phyloP scores from a whole-genome alignment of 1,140 invertebrate species.

The Notospermus geniculatus region DNA sequence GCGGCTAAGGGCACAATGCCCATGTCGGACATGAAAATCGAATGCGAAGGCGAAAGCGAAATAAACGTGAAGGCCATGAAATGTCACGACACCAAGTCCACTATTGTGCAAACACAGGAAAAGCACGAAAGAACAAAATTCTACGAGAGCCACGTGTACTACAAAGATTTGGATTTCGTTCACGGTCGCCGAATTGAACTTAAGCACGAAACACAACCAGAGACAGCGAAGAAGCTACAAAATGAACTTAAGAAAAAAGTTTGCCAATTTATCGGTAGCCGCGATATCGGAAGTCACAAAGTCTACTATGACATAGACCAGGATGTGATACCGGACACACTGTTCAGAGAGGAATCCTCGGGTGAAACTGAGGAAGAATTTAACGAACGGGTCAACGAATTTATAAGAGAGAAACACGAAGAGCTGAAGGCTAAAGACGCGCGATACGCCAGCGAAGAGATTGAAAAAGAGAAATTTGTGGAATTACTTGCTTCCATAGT shows the following conservation, averaged over 20 bases:
- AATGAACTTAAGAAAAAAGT: conserved; percentile 4
- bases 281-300: conserved; percentile 8
- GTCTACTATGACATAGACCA: conserved; percentile 5
- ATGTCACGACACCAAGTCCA: conserved; percentile 5
- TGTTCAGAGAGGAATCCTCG: background rate
- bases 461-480: conserved; percentile 6
- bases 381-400: conserved; percentile 8
- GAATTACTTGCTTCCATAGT: conserved; percentile 5
- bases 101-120: conserved; percentile 3
- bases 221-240: conserved; percentile 1
- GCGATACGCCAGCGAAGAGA: background rate
- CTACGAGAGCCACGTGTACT: conserved; percentile 9
- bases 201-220: background rate
- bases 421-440: conserved; percentile 5
- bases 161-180: conserved; percentile 5
- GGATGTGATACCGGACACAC: conserved; percentile 5
- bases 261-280: conserved; percentile 10
- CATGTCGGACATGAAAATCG: conserved; percentile 2
- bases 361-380: conserved; percentile 6
- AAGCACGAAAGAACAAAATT: background rate
- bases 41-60: background rate
- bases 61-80: background rate
- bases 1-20: conserved; percentile 1
- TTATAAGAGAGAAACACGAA: conserved; percentile 2
- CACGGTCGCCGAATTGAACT: background rate